Base-by-base conservation (phyloP, 1,140 invertebrate genomes). In the Drosophila cardini region DNA sequence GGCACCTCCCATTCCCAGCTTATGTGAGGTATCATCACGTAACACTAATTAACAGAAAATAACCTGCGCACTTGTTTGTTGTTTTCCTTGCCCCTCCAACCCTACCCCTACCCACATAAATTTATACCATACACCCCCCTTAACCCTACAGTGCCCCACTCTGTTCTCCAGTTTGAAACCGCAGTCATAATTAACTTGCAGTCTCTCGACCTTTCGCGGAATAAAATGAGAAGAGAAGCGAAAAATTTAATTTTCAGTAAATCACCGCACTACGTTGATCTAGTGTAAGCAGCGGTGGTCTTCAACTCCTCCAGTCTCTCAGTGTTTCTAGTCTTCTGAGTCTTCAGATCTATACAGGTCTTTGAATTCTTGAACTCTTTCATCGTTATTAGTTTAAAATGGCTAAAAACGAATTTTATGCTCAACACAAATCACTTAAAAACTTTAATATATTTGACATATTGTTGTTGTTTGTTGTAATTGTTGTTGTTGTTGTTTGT, bases 41-140 rank as follows among this genome's bases (percentile, higher is more conserved):
- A 87, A 76, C 72, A 86, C 83, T 86, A 87, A 86, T 86, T 86
- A 86, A 86, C 83, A 76, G 83, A 80, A 87, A 86, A 87, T 87
- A 87, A 87, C 79, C 83, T 76, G 83, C 72, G 76, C 83, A 86
- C 83, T 86, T 85, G 81, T 84, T 84, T 83, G 80, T 76, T 57
- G 60, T 57, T 45, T 13, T 16, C 30, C 50, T 60, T 32, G 21
- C 50, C 26, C 13, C 34, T 15, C 36, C 43, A 36, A 38, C 48
- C 42, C 45, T 32, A 40, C 40, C 26, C 16, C 36, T 62, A 30
- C 58, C 36, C 34, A 57, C 55, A 42, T 57, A 57, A 57, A 26
- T 57, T 57, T 38, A 57, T 26, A 15, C 55, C 21, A 42, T 26
- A 57, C 36, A 42, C 11, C 21, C 32, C 32, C 61, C 26, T 38